Evolutionary conservation across 2,113 vertebrate species (phyloP), one percentile per base, ranked within the genome.

Genomic region (Antigone vipio): DNA sequence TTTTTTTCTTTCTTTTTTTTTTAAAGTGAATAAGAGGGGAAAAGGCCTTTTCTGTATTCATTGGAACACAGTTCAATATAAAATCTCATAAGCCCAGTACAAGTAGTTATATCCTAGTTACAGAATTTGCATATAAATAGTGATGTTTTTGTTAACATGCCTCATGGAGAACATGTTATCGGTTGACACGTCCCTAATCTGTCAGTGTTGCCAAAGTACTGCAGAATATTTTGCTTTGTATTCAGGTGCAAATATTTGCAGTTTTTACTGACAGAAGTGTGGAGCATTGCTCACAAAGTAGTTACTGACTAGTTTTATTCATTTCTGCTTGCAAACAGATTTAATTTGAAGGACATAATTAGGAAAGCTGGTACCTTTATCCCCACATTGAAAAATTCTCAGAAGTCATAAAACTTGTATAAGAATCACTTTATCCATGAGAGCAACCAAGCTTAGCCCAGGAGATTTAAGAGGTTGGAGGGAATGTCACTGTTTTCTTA

Each of bases 221-320:
- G 50, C 34, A 75, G 79, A 42, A 55, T 35, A 32, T 38, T 92
- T 83, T 85, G 56, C 67, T 83, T n/a, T 52, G 50, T 53, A 58
- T 72, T 80, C 64, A 79, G 55, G 49, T 52, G 49, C 77, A 91
- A 73, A 80, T 72, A 63, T 63, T 94, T 55, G 52, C 64, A 19
- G 7, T 47, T 87, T 79, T 66, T 32, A 38, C 75, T 92, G 79
- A n/a, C 4, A 3, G 75, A 52, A 32, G 8, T 0, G 0, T 15
- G 38, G n/a, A 27, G 67, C 9, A 0, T n/a, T 0, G 0, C 35
- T 78, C 42, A 63, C 30, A 22, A 45, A 17, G 45, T 17, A 34
- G 5, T 40, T 79, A 26, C 38, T 55, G 71, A n/a, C 63, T 47
- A 38, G 8, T 35, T 67, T 83, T 64, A 47, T 79, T 88, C 71